These are phyloP conservation scores for Norana najaformis DNA, from an alignment of 2,888 invertebrate species.

Conservation along the genomic window DNA sequence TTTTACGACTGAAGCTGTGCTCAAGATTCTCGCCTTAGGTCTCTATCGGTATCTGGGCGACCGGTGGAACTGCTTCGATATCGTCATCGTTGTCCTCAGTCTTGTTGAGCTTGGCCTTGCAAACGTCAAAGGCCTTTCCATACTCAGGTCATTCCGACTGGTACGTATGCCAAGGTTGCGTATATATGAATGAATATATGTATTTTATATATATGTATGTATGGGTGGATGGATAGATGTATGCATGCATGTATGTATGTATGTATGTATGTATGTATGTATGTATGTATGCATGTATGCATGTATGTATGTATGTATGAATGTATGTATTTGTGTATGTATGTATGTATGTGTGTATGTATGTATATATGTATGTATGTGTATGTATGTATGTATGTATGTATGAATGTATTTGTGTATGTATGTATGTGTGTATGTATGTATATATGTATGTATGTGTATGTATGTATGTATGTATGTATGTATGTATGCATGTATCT, in stretches of 20 bases:
- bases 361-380: too few relatives aligned
- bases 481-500: not conserved
- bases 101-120: constrained; percentile 89
- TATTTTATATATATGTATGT: too few relatives aligned
- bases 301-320: too few relatives aligned
- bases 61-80: constrained; percentile 98
- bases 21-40: constrained; percentile 94
- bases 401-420: not conserved
- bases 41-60: constrained; percentile 96
- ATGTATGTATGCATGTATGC: too few relatives aligned
- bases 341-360: too few relatives aligned
- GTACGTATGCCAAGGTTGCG: constrained; percentile 67
- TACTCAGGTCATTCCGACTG: constrained; percentile 95
- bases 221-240: too few relatives aligned
- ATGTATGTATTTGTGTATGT: too few relatives aligned
- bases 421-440: not conserved
- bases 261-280: too few relatives aligned
- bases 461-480: not conserved
- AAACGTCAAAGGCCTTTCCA: constrained; percentile 93
- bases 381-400: not conserved
- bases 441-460: not conserved
- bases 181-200: too few relatives aligned
- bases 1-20: constrained; percentile 89
- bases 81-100: constrained; percentile 93
- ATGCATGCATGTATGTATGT: too few relatives aligned